Percentiles rank a stretch among this genome's conserved stretches.
phyloP scores from a whole-genome alignment of 1,140 invertebrate genomes.

The Capitella teleta region DNA sequence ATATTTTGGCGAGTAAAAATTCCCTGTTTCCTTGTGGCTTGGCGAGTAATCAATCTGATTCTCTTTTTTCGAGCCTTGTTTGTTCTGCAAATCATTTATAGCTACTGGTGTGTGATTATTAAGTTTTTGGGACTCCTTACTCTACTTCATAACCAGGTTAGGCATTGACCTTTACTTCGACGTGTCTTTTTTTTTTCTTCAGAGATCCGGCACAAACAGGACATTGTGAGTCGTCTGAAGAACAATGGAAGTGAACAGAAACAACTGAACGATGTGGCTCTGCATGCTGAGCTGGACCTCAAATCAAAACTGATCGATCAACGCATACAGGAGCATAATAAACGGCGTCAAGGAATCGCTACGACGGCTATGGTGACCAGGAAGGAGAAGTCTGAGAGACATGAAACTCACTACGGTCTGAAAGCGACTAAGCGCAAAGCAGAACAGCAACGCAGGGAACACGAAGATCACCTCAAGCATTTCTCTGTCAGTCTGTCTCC shows the following conservation, averaged over 20 bases:
- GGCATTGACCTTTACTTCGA: too few relatives aligned
- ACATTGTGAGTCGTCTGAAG: conserved; percentile 29
- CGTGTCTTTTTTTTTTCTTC: too few relatives aligned
- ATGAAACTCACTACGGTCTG: conserved; percentile 21
- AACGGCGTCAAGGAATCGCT: conserved; percentile 18
- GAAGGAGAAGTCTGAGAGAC: conserved; percentile 22
- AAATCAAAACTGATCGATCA: conserved; percentile 32
- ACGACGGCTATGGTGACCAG: conserved; percentile 16
- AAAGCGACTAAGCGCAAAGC: conserved; percentile 19
- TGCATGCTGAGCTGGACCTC: conserved; percentile 32
- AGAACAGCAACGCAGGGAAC: conserved; percentile 24
- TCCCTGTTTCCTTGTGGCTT: too few relatives aligned
- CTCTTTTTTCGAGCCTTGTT: too few relatives aligned
- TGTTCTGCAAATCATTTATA: too few relatives aligned
- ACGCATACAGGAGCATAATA: conserved; percentile 28
- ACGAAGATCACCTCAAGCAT: conserved; percentile 33
- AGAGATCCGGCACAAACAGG: conserved; percentile 19
- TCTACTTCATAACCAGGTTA: too few relatives aligned
- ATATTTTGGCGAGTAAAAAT: too few relatives aligned
- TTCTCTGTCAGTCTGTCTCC: conserved; percentile 20
- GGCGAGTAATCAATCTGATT: too few relatives aligned
- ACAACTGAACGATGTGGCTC: conserved; percentile 28
- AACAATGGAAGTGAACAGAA: conserved; percentile 30
- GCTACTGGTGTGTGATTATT: too few relatives aligned
- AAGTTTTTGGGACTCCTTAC: too few relatives aligned